A percentile compares a stretch with the other conserved stretches of the same genome.
Conservation (phyloP, 2,113 vertebrate genomes). For the Ptilonorhynchus violaceus region DNA sequence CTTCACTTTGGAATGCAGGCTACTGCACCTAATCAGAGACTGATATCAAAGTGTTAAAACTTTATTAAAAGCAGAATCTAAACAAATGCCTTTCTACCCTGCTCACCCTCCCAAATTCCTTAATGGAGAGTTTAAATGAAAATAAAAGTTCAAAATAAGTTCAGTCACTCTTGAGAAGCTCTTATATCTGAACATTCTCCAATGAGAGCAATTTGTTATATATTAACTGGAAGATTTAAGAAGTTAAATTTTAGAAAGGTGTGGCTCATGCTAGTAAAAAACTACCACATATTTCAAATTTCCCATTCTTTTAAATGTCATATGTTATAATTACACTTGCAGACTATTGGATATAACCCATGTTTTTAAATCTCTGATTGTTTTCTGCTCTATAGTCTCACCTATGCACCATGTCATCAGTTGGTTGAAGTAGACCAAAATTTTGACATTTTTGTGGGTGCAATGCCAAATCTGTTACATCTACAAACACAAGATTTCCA, state of each 20-base stretch:
- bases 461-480: not conserved
- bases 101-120: constrained; percentile 69
- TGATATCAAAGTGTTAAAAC: constrained; percentile 61
- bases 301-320: not conserved
- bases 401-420: not conserved
- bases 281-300: not conserved
- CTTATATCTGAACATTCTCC: constrained; percentile 31
- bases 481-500: not conserved
- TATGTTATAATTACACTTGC: not conserved
- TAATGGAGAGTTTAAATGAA: constrained; percentile 67
- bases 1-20: not conserved
- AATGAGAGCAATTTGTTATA: constrained; percentile 27
- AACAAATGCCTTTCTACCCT: constrained; percentile 58
- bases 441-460: not conserved
- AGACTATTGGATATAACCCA: not conserved
- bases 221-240: constrained; percentile 58
- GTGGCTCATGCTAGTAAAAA: not conserved
- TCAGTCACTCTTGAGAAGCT: constrained; percentile 65
- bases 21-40: constrained; percentile 5
- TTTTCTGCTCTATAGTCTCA: not conserved
- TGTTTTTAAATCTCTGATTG: not conserved
- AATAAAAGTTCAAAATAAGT: constrained; percentile 77
- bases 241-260: constrained; percentile 26
- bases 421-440: not conserved
- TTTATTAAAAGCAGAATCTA: constrained; percentile 66